phyloP scores from a whole-genome alignment of 2,888 invertebrate genomes.

The Phyllotreta striolata region DNA sequence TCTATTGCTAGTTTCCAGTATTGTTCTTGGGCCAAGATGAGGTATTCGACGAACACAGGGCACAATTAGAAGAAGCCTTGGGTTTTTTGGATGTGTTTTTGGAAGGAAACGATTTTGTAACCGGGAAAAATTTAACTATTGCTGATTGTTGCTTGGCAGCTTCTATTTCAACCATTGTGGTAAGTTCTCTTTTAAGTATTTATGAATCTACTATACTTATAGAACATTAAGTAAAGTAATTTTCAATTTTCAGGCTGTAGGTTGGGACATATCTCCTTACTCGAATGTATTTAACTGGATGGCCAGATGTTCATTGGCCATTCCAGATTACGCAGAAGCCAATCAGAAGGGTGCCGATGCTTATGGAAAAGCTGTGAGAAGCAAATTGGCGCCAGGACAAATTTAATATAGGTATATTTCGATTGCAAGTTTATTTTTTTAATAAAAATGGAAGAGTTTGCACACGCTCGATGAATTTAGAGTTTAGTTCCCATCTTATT shows the following conservation, averaged over 20 bases:
- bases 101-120: conserved; percentile 67
- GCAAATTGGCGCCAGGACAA: conserved; percentile 63
- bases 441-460: too few relatives aligned
- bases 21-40: conserved; percentile 67
- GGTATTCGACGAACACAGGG: conserved; percentile 64
- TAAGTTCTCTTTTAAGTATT: conserved; percentile 55
- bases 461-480: too few relatives aligned
- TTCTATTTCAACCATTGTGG: conserved; percentile 66
- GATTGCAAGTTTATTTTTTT: neutral
- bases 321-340: conserved; percentile 67
- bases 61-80: conserved; percentile 67
- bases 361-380: conserved; percentile 67
- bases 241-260: conserved; percentile 63
- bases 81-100: conserved; percentile 68
- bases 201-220: conserved; percentile 4
- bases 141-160: conserved; percentile 71
- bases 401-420: conserved; percentile 25
- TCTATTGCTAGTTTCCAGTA: conserved; percentile 65
- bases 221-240: conserved; percentile 7
- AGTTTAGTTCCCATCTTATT: too few relatives aligned
- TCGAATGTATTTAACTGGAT: conserved; percentile 69
- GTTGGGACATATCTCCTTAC: conserved; percentile 67
- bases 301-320: conserved; percentile 63
- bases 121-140: conserved; percentile 69
- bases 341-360: conserved; percentile 68